Evolutionary conservation across 2,797 vertebrate species (phyloP).

Genomic region (Vireo griseus): DNA sequence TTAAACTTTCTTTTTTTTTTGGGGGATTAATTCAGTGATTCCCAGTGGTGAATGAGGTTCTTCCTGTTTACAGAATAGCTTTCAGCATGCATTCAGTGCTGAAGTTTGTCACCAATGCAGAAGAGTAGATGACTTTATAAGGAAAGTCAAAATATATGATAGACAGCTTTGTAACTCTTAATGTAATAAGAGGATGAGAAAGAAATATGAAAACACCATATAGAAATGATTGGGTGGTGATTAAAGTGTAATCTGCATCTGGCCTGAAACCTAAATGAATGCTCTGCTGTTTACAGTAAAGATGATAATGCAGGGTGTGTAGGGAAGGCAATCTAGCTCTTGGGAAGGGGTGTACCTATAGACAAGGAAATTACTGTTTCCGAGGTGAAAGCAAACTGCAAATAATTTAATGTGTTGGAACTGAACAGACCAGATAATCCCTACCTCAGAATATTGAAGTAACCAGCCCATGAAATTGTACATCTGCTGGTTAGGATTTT

Average conservation of each 20-base stretch:
- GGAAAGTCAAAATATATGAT: neutral
- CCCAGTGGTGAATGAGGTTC: neutral
- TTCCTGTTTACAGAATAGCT: neutral
- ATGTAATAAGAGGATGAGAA: neutral
- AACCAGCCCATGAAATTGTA: neutral
- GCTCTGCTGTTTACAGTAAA: neutral
- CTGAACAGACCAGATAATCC: neutral
- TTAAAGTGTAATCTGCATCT: neutral
- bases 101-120: neutral
- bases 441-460: neutral
- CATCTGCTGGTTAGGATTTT: neutral
- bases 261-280: neutral
- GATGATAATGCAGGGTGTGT: neutral
- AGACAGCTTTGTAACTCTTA: neutral
- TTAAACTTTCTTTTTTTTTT: neutral
- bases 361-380: constrained; percentile 5
- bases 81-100: neutral
- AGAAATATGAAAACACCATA: neutral
- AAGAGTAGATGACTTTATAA: neutral
- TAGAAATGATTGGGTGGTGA: neutral
- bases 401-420: neutral
- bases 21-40: neutral
- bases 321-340: neutral
- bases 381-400: neutral
- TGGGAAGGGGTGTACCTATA: neutral